Conservation (phyloP, 2,113 vertebrate genomes). For the Proterorhinus semilunaris region DNA sequence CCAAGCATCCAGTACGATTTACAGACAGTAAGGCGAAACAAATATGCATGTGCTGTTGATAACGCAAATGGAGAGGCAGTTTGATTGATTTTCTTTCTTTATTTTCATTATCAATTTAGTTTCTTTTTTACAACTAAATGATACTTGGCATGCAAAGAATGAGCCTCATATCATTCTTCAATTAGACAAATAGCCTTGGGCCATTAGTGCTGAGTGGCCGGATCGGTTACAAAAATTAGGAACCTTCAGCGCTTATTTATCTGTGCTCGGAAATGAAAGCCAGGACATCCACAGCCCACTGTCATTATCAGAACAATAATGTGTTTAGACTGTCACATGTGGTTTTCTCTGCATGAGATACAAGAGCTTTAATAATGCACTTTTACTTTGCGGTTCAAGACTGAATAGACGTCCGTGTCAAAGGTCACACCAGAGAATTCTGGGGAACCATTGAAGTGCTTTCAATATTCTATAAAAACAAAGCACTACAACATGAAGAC, state of each 20-base stretch:
- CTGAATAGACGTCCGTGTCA: background rate
- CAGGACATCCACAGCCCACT: constrained; percentile 1
- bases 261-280: constrained; percentile 31
- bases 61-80: too few species aligned
- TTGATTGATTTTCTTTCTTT: too few species aligned
- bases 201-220: constrained; percentile 42
- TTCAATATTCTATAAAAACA: background rate
- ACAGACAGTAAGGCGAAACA: too few species aligned
- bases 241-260: constrained; percentile 17
- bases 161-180: background rate
- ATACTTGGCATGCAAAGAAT: background rate
- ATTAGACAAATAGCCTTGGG: constrained; percentile 27
- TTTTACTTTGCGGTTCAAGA: constrained; percentile 1
- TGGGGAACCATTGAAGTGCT: background rate
- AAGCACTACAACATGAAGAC: too few species aligned
- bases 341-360: background rate
- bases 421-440: background rate
- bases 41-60: too few species aligned
- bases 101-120: too few species aligned
- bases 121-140: background rate
- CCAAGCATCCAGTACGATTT: too few species aligned
- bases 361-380: constrained; percentile 1
- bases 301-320: constrained; percentile 13
- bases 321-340: background rate
- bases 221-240: constrained; percentile 26